Evolutionary conservation across 2,113 vertebrate species (phyloP).

Genomic region (Cochlearius cochlearius): DNA sequence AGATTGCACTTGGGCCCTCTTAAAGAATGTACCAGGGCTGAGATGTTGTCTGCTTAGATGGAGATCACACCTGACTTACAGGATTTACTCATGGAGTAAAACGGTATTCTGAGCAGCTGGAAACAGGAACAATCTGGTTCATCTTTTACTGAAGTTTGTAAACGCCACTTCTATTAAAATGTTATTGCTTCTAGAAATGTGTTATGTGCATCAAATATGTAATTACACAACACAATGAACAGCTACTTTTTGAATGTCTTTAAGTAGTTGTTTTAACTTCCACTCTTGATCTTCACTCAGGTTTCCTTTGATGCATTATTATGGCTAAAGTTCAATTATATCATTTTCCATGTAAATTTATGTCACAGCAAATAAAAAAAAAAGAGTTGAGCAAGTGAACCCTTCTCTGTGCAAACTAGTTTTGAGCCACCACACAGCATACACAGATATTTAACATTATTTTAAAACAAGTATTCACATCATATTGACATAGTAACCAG

Average conservation of each 20-base stretch:
- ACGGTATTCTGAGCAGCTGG: neutral
- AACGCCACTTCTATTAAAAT: neutral
- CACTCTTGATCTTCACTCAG: neutral
- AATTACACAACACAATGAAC: neutral
- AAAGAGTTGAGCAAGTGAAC: neutral
- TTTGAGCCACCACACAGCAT: neutral
- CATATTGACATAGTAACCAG: rapidly evolving
- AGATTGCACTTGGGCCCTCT: neutral
- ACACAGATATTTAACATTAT: neutral
- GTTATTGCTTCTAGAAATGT: neutral
- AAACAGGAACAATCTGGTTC: neutral
- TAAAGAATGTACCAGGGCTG: neutral
- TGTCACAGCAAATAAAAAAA: neutral
- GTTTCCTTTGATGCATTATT: neutral
- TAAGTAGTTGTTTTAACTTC: neutral
- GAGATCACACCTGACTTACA: neutral
- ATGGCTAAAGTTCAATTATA: neutral
- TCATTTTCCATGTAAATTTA: neutral
- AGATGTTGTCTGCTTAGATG: neutral
- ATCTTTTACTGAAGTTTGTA: neutral
- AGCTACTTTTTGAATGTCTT: neutral
- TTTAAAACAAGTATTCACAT: neutral
- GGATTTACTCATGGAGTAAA: neutral
- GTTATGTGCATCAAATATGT: neutral
- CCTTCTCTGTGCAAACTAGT: neutral